Percentiles rank a stretch among this genome's conserved stretches.
These are phyloP conservation scores for Marisa cornuarietis DNA, from an alignment of 1,140 invertebrate species.

Conservation along the genomic window DNA sequence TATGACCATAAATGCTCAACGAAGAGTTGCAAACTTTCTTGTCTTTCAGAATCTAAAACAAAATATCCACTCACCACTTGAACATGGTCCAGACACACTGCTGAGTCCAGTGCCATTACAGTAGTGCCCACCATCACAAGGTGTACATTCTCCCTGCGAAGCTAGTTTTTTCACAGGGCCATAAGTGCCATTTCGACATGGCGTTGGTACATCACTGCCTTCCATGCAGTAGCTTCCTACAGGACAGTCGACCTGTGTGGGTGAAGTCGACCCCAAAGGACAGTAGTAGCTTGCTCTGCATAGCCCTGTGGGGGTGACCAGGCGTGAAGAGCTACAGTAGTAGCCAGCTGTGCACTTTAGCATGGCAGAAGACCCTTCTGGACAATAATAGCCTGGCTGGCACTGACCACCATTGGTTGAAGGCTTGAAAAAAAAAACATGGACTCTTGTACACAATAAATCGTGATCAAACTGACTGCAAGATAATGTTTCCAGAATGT, in stretches of 20 bases:
- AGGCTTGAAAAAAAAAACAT: slow-evolving; percentile 29
- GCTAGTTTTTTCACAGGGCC: slow-evolving; percentile 35
- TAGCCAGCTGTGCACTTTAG: slow-evolving; percentile 55
- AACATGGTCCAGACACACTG: slow-evolving; percentile 49
- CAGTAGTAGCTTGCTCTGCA: slow-evolving; percentile 61
- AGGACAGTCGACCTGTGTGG: slow-evolving; percentile 46
- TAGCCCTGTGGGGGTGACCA: slow-evolving; percentile 42
- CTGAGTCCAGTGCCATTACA: slow-evolving; percentile 59
- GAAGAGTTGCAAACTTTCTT: not conserved
- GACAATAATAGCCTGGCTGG: slow-evolving; percentile 56
- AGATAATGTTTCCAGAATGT: not conserved
- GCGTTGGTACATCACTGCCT: slow-evolving; percentile 51
- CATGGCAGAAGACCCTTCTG: slow-evolving; percentile 46
- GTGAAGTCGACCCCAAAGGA: slow-evolving; percentile 45
- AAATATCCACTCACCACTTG: slow-evolving; percentile 39
- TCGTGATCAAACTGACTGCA: not conserved
- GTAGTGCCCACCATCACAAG: slow-evolving; percentile 58
- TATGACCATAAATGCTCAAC: not conserved
- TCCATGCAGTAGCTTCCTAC: slow-evolving; percentile 56
- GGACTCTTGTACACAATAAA: not conserved
- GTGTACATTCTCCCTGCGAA: slow-evolving; percentile 47
- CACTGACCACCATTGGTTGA: slow-evolving; percentile 54
- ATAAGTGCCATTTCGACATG: slow-evolving; percentile 61
- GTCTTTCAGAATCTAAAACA: not conserved
- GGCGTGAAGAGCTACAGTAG: slow-evolving; percentile 54